phyloP scores from a whole-genome alignment of 2,888 invertebrate species.

The Drosophila tanythrix region DNA sequence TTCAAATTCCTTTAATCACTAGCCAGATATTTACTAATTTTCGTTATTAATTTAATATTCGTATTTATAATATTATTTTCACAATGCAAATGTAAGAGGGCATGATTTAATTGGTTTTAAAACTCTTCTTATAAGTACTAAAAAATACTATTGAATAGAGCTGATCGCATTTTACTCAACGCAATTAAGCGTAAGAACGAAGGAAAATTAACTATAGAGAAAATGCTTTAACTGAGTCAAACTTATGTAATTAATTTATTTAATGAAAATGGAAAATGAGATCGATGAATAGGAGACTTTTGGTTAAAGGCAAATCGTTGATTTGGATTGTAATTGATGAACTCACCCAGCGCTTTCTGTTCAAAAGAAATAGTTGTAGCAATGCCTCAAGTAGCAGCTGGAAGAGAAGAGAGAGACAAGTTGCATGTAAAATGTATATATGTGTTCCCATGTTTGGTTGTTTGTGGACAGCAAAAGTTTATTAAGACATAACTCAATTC shows the following conservation, averaged over 20 bases:
- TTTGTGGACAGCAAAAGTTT: slow-evolving; percentile 4
- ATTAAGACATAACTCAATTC: slow-evolving; percentile 61
- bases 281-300: not conserved
- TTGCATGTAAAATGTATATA: slow-evolving; percentile 2
- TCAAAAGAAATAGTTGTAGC: too few species aligned
- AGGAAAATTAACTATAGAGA: not conserved
- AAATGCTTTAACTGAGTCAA: not conserved
- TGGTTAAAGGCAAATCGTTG: not conserved
- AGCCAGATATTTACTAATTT: not conserved
- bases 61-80: not conserved
- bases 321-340: not conserved
- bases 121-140: not conserved
- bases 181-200: too few species aligned
- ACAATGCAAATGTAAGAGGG: not conserved
- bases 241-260: not conserved
- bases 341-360: not conserved
- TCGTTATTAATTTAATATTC: not conserved
- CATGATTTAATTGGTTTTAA: not conserved
- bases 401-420: not conserved
- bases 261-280: not conserved
- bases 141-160: not conserved
- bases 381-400: not conserved
- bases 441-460: slow-evolving; percentile 1
- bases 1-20: not conserved
- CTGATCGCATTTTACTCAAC: not conserved